Evolutionary conservation across 53 echinoderm and acorn worm genomes (phyloP).

Genomic region (Mesocentrotus franciscanus): DNA sequence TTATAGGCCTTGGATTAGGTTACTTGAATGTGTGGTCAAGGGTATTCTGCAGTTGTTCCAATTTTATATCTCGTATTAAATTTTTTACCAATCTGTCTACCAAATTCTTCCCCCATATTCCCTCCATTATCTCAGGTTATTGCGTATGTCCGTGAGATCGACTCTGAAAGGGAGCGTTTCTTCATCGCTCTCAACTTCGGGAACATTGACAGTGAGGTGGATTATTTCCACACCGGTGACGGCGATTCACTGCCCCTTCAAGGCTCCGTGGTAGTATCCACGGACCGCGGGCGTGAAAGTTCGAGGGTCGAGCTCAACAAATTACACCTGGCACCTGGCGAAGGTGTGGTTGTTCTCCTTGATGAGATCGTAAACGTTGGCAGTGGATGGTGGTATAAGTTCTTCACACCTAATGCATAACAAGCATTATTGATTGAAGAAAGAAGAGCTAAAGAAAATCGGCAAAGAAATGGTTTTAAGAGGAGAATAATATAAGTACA

Average conservation of each 20-base stretch:
- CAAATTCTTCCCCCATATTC: not conserved
- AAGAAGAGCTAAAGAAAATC: not conserved
- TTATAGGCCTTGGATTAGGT: no score
- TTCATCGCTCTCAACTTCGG: slow-evolving; percentile 88
- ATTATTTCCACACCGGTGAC: slow-evolving; percentile 67
- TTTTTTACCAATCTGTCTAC: not conserved
- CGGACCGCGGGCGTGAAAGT: slow-evolving; percentile 65
- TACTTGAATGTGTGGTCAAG: not conserved
- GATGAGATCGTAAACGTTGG: slow-evolving; percentile 71
- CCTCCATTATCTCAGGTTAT: slow-evolving; percentile 56
- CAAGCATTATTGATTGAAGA: not conserved
- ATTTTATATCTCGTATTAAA: not conserved
- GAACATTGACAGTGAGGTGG: slow-evolving; percentile 65
- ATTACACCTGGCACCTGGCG: slow-evolving; percentile 74
- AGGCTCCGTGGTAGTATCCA: slow-evolving; percentile 76
- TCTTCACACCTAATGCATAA: slow-evolving; percentile 32
- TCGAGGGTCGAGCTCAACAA: slow-evolving; percentile 89
- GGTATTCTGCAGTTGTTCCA: not conserved
- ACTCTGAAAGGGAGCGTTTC: slow-evolving; percentile 68
- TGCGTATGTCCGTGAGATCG: slow-evolving; percentile 80
- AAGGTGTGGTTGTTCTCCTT: slow-evolving; percentile 78
- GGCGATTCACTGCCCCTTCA: slow-evolving; percentile 73
- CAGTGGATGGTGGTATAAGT: slow-evolving; percentile 68
- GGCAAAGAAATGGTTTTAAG: not conserved
- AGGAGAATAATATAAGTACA: not conserved